A percentile compares a stretch with the other conserved stretches of the same genome.
phyloP scores from a whole-genome alignment of 1,140 invertebrate species.

The Caenorhabditis brenneri region DNA sequence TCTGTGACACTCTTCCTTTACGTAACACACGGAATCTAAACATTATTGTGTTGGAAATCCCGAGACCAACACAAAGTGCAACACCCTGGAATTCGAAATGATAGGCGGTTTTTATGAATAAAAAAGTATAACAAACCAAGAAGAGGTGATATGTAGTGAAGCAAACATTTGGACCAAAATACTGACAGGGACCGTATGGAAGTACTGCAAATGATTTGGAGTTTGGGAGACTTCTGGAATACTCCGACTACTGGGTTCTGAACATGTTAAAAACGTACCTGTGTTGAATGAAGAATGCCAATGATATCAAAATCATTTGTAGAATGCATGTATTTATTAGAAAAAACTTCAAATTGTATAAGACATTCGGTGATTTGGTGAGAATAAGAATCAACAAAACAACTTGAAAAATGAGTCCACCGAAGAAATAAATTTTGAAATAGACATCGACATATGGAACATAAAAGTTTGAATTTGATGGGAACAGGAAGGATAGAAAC shows the following conservation, averaged over 20 bases:
- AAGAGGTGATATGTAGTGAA: background rate
- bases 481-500: background rate
- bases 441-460: slow-evolving; percentile 16
- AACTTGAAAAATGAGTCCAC: background rate
- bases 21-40: slow-evolving; percentile 5
- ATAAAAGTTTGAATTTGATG: background rate
- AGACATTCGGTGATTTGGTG: background rate
- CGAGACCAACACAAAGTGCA: slow-evolving; percentile 8
- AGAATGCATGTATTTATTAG: background rate
- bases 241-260: too few relatives aligned
- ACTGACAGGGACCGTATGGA: background rate
- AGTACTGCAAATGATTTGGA: background rate
- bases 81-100: background rate
- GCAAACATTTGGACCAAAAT: background rate
- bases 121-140: background rate
- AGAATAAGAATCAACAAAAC: slow-evolving; percentile 20
- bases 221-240: slow-evolving; percentile 10
- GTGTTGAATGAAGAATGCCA: background rate
- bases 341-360: background rate
- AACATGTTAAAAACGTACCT: too few relatives aligned
- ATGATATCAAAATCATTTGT: slow-evolving; percentile 5
- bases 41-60: background rate
- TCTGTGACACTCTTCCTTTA: background rate
- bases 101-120: background rate
- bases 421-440: background rate